These are phyloP conservation scores for Leptopilina syphax DNA, from an alignment of 2,888 invertebrate genomes.

Conservation along the genomic window DNA sequence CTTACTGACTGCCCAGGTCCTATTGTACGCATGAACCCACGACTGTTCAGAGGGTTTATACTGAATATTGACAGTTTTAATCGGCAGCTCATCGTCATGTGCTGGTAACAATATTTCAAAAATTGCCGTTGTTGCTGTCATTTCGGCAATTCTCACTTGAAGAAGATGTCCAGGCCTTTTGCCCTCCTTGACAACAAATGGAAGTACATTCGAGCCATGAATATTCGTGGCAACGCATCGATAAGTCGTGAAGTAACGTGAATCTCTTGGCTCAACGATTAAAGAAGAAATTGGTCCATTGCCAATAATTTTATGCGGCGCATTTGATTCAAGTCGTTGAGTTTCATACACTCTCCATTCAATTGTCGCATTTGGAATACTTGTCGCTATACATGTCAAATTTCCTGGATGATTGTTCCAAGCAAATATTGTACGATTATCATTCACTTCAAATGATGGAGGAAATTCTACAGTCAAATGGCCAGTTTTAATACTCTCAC, in stretches of 20 bases:
- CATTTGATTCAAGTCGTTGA: conserved; percentile 72
- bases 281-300: conserved; percentile 86
- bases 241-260: conserved; percentile 85
- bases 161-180: conserved; percentile 83
- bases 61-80: conserved; percentile 85
- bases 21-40: conserved; percentile 84
- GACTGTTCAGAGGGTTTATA: conserved; percentile 85
- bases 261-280: conserved; percentile 83
- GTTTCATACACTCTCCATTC: conserved; percentile 83
- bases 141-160: conserved; percentile 83
- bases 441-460: conserved; percentile 87
- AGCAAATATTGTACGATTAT: conserved; percentile 86
- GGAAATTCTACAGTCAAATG: conserved; percentile 90
- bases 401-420: conserved; percentile 91
- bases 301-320: conserved; percentile 79
- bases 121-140: conserved; percentile 91
- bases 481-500: conserved; percentile 86
- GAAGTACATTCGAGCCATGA: conserved; percentile 83
- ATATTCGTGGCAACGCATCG: conserved; percentile 89
- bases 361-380: conserved; percentile 94
- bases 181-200: conserved; percentile 87
- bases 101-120: conserved; percentile 88
- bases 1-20: conserved; percentile 87
- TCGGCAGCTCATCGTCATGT: conserved; percentile 86
- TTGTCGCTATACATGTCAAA: conserved; percentile 91